Base-by-base conservation (phyloP, 2,113 vertebrate species). In the Colistium nudipinnis region DNA sequence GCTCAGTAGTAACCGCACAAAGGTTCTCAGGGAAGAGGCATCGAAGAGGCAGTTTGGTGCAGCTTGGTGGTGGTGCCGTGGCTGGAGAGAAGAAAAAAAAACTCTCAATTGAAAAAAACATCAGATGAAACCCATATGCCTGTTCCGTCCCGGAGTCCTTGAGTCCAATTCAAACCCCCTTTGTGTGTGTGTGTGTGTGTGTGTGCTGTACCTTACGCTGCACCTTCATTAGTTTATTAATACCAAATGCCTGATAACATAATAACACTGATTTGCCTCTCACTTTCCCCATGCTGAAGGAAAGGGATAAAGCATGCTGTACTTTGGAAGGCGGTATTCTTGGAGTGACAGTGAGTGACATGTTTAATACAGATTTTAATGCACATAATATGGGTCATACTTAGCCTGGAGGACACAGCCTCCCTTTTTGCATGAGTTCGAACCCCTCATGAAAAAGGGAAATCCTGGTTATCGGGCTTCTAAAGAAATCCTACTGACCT, bases 1-100 rank as follows among this genome's bases (percentile, higher is more conserved):
- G 49, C 73, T 81, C 72, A 72, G 24, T 28, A 24, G 47, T 52
- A 74, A 69, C 69, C 53, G 61, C 17, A 52, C 61, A 31, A 69
- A 72, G 49, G 52, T 39, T 45, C 49, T 53, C 36, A 38, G 31
- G 36, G 36, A 79, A 75, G 66, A 35, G 6, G 13, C 53, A 28
- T 71, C 52, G 24, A 39, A 66, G 51, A 55, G 38, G 61, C 57
- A 57, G 61, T 31, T 43, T 45, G n/a, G n/a, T n/a, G n/a, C n/a
- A n/a, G n/a, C n/a, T n/a, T 63, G 38, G 27, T 12, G 13, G 20
- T 61, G 48, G 62, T 44, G 62, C 44, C n/a, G 54, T 16, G 33
- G 52, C 45, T 33, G 10, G 16, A 56, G 28, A 41, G 44, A 64
- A 41, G 36, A 60, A 51, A 41, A 38, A 64, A 41, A 30, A 60